Percentiles rank a stretch among this genome's conserved stretches.
Evolutionary conservation across 2,113 vertebrate genomes (phyloP).

Genomic region (Scomber colias): DNA sequence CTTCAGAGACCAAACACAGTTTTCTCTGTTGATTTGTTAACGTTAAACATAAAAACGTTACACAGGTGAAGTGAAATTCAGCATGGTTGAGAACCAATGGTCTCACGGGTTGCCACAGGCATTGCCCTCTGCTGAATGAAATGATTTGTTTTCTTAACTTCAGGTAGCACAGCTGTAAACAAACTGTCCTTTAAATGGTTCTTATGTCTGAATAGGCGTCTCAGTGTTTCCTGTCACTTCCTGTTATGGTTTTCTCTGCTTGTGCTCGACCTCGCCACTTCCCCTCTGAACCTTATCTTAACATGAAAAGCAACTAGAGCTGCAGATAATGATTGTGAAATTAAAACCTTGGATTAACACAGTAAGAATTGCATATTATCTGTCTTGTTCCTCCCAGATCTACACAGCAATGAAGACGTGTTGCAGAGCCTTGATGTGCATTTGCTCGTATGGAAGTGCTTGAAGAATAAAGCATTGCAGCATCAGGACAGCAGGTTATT

Average conservation of each 20-base stretch:
- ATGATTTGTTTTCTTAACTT: neutral
- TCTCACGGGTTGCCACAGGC: neutral
- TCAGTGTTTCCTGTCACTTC: slow-evolving; percentile 54
- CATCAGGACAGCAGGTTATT: neutral
- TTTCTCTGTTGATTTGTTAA: slow-evolving; percentile 3
- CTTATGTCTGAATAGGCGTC: neutral
- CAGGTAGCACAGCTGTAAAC: slow-evolving; percentile 12
- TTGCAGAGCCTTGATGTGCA: too few relatives aligned
- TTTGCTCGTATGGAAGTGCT: neutral
- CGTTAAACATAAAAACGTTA: slow-evolving; percentile 2
- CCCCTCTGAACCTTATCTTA: slow-evolving; percentile 33
- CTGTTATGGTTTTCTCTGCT: slow-evolving; percentile 45
- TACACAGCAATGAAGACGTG: neutral
- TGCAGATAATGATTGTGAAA: slow-evolving; percentile 19
- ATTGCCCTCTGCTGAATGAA: neutral
- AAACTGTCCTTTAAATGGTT: slow-evolving; percentile 6
- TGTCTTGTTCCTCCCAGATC: neutral
- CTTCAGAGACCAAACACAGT: slow-evolving; percentile 15
- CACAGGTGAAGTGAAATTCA: slow-evolving; percentile 10
- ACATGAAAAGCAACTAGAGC: neutral
- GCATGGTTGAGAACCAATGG: slow-evolving; percentile 27
- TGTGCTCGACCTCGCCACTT: slow-evolving; percentile 43
- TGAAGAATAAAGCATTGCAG: neutral
- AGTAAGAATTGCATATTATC: neutral
- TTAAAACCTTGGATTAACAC: neutral